These are phyloP conservation scores for Rhingia campestris DNA, from an alignment of 2,888 invertebrate species.

Conservation along the genomic window DNA sequence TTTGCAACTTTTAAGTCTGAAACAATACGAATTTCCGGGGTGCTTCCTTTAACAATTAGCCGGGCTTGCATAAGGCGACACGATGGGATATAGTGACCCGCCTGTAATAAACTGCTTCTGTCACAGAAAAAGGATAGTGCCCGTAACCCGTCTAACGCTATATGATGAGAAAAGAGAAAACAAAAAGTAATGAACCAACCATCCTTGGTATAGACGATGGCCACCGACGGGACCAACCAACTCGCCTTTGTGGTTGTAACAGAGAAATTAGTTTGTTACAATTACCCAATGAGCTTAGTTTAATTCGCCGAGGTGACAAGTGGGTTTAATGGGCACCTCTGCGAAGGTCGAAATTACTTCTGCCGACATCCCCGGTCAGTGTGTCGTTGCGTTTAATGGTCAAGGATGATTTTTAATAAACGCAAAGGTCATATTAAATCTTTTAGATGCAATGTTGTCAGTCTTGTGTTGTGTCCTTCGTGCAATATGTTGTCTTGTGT, in stretches of 20 bases:
- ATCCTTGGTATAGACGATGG: constrained; percentile 14
- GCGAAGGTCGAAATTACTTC: constrained; percentile 39
- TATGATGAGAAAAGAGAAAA: background rate
- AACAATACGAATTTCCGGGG: constrained; percentile 73
- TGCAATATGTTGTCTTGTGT: constrained; percentile 66
- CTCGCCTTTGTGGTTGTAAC: constrained; percentile 47
- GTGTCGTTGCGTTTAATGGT: constrained; percentile 51
- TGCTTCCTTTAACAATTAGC: constrained; percentile 73
- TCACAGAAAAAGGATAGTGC: constrained; percentile 1
- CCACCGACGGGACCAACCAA: constrained; percentile 3
- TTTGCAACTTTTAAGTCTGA: constrained; percentile 73
- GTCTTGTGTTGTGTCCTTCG: constrained; percentile 47
- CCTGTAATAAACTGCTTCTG: constrained; percentile 64
- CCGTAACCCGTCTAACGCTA: too few species aligned
- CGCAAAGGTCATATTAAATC: constrained; percentile 40
- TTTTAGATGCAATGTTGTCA: constrained; percentile 36
- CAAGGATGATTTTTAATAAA: constrained; percentile 57
- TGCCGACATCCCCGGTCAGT: constrained; percentile 14
- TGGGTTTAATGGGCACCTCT: constrained; percentile 61
- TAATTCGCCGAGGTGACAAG: constrained; percentile 66
- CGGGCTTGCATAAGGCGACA: constrained; percentile 37
- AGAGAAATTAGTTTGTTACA: constrained; percentile 69
- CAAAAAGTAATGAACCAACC: constrained; percentile 38
- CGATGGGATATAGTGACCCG: constrained; percentile 41
- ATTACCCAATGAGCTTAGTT: constrained; percentile 72